phyloP scores from a whole-genome alignment of 2,888 invertebrate genomes.

The Dolomedes plantarius region DNA sequence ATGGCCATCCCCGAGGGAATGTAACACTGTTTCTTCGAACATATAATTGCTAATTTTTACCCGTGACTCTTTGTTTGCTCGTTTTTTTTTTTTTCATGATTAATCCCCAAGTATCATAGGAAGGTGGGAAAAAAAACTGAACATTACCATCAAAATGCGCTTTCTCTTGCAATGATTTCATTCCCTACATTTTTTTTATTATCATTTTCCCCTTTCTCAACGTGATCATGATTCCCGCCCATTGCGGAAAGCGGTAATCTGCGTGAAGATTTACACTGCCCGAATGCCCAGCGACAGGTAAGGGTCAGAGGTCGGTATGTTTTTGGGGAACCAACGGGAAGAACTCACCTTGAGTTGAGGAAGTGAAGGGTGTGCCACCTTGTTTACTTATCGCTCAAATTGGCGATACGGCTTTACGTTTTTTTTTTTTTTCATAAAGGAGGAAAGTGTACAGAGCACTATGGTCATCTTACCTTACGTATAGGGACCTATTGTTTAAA shows the following conservation, averaged over 20 bases:
- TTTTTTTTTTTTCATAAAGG: too few species aligned
- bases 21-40: background rate
- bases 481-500: too few species aligned
- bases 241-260: constrained; percentile 9
- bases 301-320: constrained; percentile 30
- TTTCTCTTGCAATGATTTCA: background rate
- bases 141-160: background rate
- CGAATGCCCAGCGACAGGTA: constrained; percentile 26
- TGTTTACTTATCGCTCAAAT: background rate
- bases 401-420: background rate
- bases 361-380: background rate
- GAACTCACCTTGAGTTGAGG: background rate
- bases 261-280: background rate
- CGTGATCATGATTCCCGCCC: background rate
- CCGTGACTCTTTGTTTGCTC: background rate
- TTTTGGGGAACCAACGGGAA: constrained; percentile 52
- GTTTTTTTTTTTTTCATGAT: background rate
- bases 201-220: background rate
- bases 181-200: background rate
- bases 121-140: background rate
- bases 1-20: background rate
- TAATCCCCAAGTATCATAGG: background rate
- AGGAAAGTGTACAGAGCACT: too few species aligned
- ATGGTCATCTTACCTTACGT: too few species aligned
- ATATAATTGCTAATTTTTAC: background rate